These are phyloP conservation scores for Anticlea derivata DNA, from an alignment of 2,888 invertebrate species.

Conservation along the genomic window DNA sequence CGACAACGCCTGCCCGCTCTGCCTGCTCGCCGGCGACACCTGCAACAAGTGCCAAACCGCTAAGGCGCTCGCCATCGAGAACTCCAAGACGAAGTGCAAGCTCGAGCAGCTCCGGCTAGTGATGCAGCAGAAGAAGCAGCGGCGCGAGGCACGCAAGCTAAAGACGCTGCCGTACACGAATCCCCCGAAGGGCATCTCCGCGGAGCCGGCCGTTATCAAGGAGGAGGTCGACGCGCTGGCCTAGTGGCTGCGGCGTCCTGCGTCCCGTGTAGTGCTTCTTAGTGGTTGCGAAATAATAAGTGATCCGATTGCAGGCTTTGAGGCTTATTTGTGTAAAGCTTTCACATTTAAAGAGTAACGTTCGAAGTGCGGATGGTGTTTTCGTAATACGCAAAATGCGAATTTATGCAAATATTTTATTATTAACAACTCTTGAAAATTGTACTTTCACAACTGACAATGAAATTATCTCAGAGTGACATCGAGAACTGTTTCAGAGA, in stretches of 20 bases:
- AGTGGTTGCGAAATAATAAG: conserved; percentile 33
- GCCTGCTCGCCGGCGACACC: conserved; percentile 47
- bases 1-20: conserved; percentile 47
- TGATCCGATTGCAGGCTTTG: conserved; percentile 29
- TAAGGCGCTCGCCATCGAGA: conserved; percentile 86
- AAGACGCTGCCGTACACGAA: conserved; percentile 86
- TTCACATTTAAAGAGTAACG: conserved; percentile 35
- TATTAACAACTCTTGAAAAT: conserved; percentile 41
- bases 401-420: conserved; percentile 52
- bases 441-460: conserved; percentile 28
- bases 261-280: conserved; percentile 17
- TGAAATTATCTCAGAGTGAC: conserved; percentile 32
- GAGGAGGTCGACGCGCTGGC: conserved; percentile 82
- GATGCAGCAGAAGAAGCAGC: conserved; percentile 94
- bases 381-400: conserved; percentile 46
- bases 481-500: conserved; percentile 2
- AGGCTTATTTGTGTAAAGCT: conserved; percentile 39
- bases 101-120: conserved; percentile 93
- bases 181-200: conserved; percentile 91
- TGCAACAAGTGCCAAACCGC: conserved; percentile 78
- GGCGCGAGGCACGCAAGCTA: conserved; percentile 90
- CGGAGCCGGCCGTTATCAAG: conserved; percentile 92
- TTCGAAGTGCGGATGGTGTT: conserved; percentile 35
- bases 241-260: too few species aligned
- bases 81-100: conserved; percentile 92